Evolutionary conservation across 2,113 vertebrate species (phyloP).

Genomic region (Scatophagus argus): DNA sequence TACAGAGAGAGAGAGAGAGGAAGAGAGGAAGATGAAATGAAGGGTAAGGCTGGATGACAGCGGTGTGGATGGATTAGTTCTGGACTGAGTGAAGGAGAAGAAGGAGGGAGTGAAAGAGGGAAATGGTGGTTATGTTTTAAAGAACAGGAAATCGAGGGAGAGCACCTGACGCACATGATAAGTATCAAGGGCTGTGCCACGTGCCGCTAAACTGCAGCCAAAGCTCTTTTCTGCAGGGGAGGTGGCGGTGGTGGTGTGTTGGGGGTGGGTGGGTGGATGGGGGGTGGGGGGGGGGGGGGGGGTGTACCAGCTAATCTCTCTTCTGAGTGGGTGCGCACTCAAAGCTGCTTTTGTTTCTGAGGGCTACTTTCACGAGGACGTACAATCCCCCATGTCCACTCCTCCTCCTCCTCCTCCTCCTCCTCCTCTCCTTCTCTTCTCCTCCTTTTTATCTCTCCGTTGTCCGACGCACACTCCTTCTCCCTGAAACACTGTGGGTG

Average conservation of each 20-base stretch:
- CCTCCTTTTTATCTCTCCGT: constrained; percentile 56
- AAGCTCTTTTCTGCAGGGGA: constrained; percentile 71
- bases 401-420: constrained; percentile 47
- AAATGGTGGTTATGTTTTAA: constrained; percentile 67
- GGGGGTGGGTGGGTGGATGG: constrained; percentile 19
- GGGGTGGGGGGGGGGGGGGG: constrained; percentile 34
- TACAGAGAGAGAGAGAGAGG: constrained; percentile 9
- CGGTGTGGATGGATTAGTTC: constrained; percentile 22
- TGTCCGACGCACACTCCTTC: constrained; percentile 47
- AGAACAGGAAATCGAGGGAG: constrained; percentile 75
- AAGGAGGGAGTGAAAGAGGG: constrained; percentile 41
- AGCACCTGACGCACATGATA: constrained; percentile 84
- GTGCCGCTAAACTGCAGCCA: constrained; percentile 81
- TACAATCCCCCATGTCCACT: constrained; percentile 68
- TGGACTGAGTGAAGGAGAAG: constrained; percentile 40
- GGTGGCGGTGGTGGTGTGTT: constrained; percentile 45
- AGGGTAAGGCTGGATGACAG: constrained; percentile 31
- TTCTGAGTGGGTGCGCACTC: constrained; percentile 75
- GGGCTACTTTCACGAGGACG: constrained; percentile 79
- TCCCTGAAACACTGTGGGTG: constrained; percentile 42
- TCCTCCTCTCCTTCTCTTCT: not conserved
- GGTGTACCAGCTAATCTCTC: constrained; percentile 76
- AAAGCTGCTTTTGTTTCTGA: constrained; percentile 87
- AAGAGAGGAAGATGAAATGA: constrained; percentile 38
- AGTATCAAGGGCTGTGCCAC: constrained; percentile 82